Base-by-base conservation (phyloP, 2,113 vertebrate species). In the Pao palembangensis region DNA sequence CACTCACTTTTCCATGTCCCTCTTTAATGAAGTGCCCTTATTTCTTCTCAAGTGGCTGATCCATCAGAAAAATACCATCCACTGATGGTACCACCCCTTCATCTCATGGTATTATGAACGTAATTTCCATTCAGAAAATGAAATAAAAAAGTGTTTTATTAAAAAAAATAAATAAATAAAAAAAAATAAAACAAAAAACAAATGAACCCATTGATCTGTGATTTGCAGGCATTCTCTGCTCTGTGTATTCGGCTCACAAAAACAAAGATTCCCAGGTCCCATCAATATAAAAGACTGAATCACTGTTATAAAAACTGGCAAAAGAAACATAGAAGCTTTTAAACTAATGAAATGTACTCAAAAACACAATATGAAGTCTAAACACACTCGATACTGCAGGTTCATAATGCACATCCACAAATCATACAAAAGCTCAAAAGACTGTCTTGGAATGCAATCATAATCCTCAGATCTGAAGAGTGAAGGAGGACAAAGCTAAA, bases 1-100 rank as follows among this genome's bases (percentile, higher is more conserved):
- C 87, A 90, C 88, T 88, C 83, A 85, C 85, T 86, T 87, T 85
- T 85, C 83, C 74, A 15, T 78, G 86, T 85, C 82, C 49, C 72
- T 78, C 79, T 83, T 61, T 84, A 81, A 85, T 84, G 85, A 88
- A 84, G 84, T 60, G 31, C 71, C 78, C 55, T 25, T 73, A 80
- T 85, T 88, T 75, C 71, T 75, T 83, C 65, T 50, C 34, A 58
- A 72, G 67, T 31, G 25, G 64, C 50, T 23, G 47, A 69, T 78
- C 67, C 64, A 77, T 85, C 76, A 73, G 57, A 69, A 78, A 69
- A 62, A 60, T 52, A 67, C 69, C 71, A 55, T 60, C 58, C 59
- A 51, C 20, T 56, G 52, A 28, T 28, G 25, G 2, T 2, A 1
- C 51, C 69, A 41, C 52, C 47, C 15, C 47, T 59, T 15, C 52